These are phyloP conservation scores for Cataglyphis albicans DNA, from an alignment of 2,888 invertebrate species.

Conservation along the genomic window DNA sequence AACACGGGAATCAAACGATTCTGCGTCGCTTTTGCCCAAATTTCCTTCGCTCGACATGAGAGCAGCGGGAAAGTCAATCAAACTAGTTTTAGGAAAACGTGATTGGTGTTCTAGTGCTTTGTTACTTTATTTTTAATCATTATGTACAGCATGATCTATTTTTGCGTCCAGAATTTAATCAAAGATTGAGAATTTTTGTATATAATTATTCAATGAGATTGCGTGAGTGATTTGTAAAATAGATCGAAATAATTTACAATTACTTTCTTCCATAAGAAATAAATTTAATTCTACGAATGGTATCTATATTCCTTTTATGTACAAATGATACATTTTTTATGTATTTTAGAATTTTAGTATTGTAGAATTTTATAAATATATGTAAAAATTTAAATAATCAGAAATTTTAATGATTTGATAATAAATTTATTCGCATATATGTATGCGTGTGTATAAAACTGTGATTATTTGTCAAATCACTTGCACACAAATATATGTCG, in stretches of 20 bases:
- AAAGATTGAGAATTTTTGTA: conserved; percentile 2
- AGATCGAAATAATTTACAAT: background rate
- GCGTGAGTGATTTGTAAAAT: background rate
- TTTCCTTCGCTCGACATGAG: conserved; percentile 25
- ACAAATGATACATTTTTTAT: too few relatives aligned
- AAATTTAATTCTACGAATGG: background rate
- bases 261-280: background rate
- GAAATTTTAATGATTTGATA: conserved; percentile 15
- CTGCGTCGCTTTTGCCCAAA: conserved; percentile 39
- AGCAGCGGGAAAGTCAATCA: conserved; percentile 22
- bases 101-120: conserved; percentile 32
- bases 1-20: conserved; percentile 49
- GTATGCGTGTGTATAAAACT: background rate
- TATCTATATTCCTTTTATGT: background rate
- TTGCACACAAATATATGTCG: background rate
- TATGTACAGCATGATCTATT: background rate
- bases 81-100: conserved; percentile 25
- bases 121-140: background rate
- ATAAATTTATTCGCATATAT: background rate
- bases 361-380: background rate
- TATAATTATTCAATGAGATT: background rate
- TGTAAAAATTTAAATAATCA: too few relatives aligned
- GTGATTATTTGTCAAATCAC: background rate
- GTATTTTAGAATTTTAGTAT: background rate
- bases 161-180: background rate